These are phyloP conservation scores for Reticulitermes speratus DNA, from an alignment of 1,140 invertebrate genomes.

Conservation along the genomic window DNA sequence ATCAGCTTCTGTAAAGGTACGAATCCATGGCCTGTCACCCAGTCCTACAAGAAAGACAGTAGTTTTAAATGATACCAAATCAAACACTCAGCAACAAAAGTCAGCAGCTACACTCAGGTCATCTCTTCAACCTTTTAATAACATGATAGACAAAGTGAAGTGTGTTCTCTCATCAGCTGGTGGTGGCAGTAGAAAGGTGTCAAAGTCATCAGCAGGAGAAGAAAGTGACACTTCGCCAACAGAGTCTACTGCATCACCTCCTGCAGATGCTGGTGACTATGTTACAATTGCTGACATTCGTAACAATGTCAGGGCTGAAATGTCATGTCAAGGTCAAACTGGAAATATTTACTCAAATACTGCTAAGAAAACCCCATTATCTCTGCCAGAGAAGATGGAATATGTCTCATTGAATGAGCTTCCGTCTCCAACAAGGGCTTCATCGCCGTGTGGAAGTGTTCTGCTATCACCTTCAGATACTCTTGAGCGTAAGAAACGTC, in stretches of 20 bases:
- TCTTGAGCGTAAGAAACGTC: conserved; percentile 48
- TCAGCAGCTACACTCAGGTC: conserved; percentile 42
- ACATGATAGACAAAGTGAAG: conserved; percentile 63
- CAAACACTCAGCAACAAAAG: background rate
- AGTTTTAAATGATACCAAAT: background rate
- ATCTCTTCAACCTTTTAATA: conserved; percentile 56
- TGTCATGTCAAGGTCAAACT: background rate
- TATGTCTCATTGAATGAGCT: conserved; percentile 80
- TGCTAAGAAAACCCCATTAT: background rate
- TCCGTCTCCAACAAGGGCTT: conserved; percentile 44
- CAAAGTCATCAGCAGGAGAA: conserved; percentile 25
- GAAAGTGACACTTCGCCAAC: conserved; percentile 22
- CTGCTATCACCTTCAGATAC: conserved; percentile 43
- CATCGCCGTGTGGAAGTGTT: conserved; percentile 33
- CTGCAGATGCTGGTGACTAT: conserved; percentile 71
- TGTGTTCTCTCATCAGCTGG: conserved; percentile 56
- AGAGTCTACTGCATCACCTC: conserved; percentile 45
- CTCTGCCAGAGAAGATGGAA: conserved; percentile 57
- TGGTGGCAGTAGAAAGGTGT: conserved; percentile 42
- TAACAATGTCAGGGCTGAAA: background rate
- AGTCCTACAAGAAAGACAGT: background rate
- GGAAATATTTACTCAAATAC: background rate
- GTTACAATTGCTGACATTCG: conserved; percentile 65
- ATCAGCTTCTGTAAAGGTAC: background rate
- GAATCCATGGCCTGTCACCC: background rate